Conservation (phyloP, 2,888 invertebrate species). For the Archaeoteleia sp. region DNA sequence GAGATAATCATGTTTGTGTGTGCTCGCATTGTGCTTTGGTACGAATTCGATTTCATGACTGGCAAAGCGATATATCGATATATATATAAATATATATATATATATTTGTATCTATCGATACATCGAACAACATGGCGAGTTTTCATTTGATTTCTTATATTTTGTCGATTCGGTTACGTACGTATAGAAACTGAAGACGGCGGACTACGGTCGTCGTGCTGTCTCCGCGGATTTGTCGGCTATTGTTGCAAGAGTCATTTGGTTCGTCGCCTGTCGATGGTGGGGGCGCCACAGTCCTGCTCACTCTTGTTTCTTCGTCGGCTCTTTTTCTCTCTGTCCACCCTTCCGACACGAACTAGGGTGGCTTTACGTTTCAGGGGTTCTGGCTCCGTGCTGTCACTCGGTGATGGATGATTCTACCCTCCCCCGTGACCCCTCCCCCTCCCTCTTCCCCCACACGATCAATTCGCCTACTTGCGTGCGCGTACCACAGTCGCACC, state of each 20-base stretch:
- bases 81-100: too few relatives aligned
- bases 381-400: conserved; percentile 71
- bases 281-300: conserved; percentile 46
- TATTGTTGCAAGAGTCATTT: conserved; percentile 65
- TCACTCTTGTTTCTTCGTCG: conserved; percentile 30
- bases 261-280: conserved; percentile 61
- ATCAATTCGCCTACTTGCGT: conserved; percentile 64
- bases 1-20: too few relatives aligned
- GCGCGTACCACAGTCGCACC: conserved; percentile 55
- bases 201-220: too few relatives aligned
- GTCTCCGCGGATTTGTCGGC: conserved; percentile 65
- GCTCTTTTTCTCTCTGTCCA: conserved; percentile 50
- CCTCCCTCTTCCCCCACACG: conserved; percentile 59
- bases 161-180: too few relatives aligned
- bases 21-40: too few relatives aligned
- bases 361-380: conserved; percentile 63
- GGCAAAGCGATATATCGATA: too few relatives aligned
- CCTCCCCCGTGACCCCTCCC: conserved; percentile 39
- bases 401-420: conserved; percentile 73
- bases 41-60: too few relatives aligned
- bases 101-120: too few relatives aligned
- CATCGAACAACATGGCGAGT: too few relatives aligned
- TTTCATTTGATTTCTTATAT: too few relatives aligned
- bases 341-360: conserved; percentile 56
- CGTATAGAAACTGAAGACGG: too few relatives aligned